Conservation (phyloP, 2,888 invertebrate species). For the Eurois occulta region DNA sequence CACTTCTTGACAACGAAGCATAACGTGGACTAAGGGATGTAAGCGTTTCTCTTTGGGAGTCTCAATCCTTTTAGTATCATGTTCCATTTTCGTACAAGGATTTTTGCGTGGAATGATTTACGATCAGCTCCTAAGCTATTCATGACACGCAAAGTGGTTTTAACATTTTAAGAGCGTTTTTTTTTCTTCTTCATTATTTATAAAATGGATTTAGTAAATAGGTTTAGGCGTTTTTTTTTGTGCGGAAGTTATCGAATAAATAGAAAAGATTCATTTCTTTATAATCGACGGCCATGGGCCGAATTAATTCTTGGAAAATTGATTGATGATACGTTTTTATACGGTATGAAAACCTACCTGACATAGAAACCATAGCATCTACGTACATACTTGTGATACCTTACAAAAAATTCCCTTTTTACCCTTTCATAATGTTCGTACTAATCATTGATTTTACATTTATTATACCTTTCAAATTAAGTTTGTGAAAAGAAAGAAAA, state of each 20-base stretch:
- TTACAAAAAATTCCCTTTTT: not conserved
- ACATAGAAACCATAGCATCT: not conserved
- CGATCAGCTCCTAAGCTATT: slow-evolving; percentile 48
- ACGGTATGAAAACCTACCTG: not conserved
- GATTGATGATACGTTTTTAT: not conserved
- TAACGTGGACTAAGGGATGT: slow-evolving; percentile 20
- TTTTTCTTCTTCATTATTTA: slow-evolving; percentile 27
- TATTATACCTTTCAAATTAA: not conserved
- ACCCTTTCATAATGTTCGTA: not conserved
- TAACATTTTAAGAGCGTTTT: slow-evolving; percentile 32
- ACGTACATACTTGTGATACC: not conserved
- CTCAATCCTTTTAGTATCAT: slow-evolving; percentile 50
- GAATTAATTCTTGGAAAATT: not conserved
- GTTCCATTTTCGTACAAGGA: slow-evolving; percentile 38
- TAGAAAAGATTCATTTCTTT: not conserved
- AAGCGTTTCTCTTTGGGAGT: slow-evolving; percentile 33
- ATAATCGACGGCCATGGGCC: not conserved
- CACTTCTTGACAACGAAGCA: slow-evolving; percentile 30
- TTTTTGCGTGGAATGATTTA: slow-evolving; percentile 60
- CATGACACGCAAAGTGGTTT: slow-evolving; percentile 47
- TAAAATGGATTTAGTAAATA: slow-evolving; percentile 2
- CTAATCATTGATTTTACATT: not conserved
- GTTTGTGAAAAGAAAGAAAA: not conserved
- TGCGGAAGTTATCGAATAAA: not conserved
- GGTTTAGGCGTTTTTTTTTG: not conserved